Base-by-base conservation (phyloP, 2,888 invertebrate genomes). In the Amphipoea oculea region DNA sequence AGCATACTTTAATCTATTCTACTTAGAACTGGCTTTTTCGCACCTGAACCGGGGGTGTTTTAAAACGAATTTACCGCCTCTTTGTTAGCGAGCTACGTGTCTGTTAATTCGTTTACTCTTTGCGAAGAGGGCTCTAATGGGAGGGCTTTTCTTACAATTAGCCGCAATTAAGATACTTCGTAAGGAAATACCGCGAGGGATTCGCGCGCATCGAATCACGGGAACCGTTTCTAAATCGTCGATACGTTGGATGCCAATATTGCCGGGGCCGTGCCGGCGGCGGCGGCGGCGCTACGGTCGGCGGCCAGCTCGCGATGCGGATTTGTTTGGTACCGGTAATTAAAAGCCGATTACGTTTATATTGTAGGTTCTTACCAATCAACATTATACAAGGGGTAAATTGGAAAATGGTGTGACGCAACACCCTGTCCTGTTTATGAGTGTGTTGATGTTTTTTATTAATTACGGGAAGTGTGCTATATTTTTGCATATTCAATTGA, bases 31-130 rank as follows among this genome's bases (percentile, higher is more conserved):
- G 92, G 92, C 93, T 94, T 94, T 94, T 94, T 95, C 94, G 93
- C 96, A 96, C 96, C 96, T 95, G 95, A 93, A 93, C 94, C 92
- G 90, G 90, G 85, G 93, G 90, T 94, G 93, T 95, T 95, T 95
- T 95, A 93, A 95, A 96, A 94, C 91, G 93, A 95, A 96, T 96
- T 96, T 95, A 94, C 94, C 94, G 92, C 93, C 92, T 93, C 94
- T 93, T 92, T 92, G 93, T 92, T 92, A 92, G 91, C 89, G 91
- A 92, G 91, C 92, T 92, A 93, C 95, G 94, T 93, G 94, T 94
- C 95, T 94, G 95, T 95, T 96, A 96, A 96, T 96, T 96, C 95
- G 95, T 96, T 96, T 96, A 96, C 95, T 95, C 96, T 95, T 95
- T 93, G 94, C 94, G 89, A 91, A 90, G 91, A 92, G 92, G 90